A percentile compares a stretch with the other conserved stretches of the same genome.
Conservation (phyloP, 2,797 vertebrate genomes). For the Geotrypetes seraphini region DNA sequence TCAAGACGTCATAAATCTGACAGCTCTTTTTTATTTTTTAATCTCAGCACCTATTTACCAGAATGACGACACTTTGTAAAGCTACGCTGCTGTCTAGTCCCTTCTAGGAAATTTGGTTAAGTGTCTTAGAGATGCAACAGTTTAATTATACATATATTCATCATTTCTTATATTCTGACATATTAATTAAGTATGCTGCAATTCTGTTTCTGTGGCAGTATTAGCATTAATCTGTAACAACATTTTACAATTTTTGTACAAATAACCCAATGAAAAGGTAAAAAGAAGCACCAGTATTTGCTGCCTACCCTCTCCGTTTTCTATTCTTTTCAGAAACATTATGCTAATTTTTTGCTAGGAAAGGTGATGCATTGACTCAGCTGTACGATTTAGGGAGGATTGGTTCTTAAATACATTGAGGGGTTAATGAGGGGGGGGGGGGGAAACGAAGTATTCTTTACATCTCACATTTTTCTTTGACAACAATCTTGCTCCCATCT, state of each 20-base stretch:
- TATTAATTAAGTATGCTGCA: slow-evolving; percentile 57
- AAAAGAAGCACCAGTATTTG: slow-evolving; percentile 18
- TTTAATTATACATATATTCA: slow-evolving; percentile 60
- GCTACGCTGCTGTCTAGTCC: too few species aligned
- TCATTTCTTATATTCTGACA: slow-evolving; percentile 55
- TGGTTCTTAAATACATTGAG: too few species aligned
- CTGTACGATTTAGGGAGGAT: too few species aligned
- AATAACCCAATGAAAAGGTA: slow-evolving; percentile 40
- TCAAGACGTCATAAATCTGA: too few species aligned
- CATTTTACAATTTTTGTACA: slow-evolving; percentile 49
- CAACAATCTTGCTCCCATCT: too few species aligned
- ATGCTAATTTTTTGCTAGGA: slow-evolving; percentile 19
- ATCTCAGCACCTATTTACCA: too few species aligned
- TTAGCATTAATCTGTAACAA: slow-evolving; percentile 50
- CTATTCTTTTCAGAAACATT: slow-evolving; percentile 9
- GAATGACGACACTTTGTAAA: too few species aligned
- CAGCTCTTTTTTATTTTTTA: too few species aligned
- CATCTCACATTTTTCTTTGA: too few species aligned
- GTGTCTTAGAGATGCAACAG: slow-evolving; percentile 42
- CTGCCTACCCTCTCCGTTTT: slow-evolving; percentile 7
- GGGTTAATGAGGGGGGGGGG: too few species aligned
- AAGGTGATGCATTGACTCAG: slow-evolving; percentile 3
- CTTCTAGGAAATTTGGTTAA: too few species aligned
- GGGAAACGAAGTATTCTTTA: too few species aligned
- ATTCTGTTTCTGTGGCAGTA: slow-evolving; percentile 35